These are phyloP conservation scores for Pteropus rufus DNA, from an alignment of 2,797 vertebrate genomes.

Conservation along the genomic window DNA sequence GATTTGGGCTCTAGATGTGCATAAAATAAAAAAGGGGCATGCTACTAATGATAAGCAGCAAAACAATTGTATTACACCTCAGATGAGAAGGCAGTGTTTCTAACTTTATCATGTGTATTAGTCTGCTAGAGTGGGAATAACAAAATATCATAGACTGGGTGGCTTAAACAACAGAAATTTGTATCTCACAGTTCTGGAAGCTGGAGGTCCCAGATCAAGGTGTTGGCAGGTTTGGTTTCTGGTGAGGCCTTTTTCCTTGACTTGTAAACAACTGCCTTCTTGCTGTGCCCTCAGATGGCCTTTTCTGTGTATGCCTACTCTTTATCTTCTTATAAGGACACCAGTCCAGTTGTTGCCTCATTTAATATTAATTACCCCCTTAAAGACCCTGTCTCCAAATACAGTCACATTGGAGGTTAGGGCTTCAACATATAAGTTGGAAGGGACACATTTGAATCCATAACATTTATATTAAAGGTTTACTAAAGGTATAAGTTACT, in stretches of 20 bases:
- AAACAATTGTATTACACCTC: constrained; percentile 4
- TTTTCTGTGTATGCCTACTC: not conserved
- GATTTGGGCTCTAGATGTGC: not conserved
- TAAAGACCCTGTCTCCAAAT: not conserved
- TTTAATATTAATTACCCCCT: not conserved
- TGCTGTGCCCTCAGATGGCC: not conserved
- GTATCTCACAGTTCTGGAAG: not conserved
- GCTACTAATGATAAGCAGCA: not conserved
- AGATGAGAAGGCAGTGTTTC: not conserved
- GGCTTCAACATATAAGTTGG: not conserved
- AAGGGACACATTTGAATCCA: not conserved
- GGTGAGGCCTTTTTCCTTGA: not conserved
- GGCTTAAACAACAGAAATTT: not conserved
- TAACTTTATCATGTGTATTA: not conserved
- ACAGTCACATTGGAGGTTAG: not conserved
- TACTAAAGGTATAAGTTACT: not conserved
- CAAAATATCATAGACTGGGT: not conserved
- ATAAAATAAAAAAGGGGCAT: constrained; percentile 7
- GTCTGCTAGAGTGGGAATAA: not conserved
- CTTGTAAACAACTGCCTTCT: not conserved
- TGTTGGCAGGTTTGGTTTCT: not conserved
- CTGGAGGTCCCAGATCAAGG: not conserved
- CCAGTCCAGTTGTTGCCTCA: not conserved
- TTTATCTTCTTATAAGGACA: not conserved
- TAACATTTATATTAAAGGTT: not conserved